Percentiles rank a stretch among this genome's conserved stretches.
These are phyloP conservation scores for Indri indri DNA, from an alignment of 2,113 vertebrate genomes.

Conservation along the genomic window DNA sequence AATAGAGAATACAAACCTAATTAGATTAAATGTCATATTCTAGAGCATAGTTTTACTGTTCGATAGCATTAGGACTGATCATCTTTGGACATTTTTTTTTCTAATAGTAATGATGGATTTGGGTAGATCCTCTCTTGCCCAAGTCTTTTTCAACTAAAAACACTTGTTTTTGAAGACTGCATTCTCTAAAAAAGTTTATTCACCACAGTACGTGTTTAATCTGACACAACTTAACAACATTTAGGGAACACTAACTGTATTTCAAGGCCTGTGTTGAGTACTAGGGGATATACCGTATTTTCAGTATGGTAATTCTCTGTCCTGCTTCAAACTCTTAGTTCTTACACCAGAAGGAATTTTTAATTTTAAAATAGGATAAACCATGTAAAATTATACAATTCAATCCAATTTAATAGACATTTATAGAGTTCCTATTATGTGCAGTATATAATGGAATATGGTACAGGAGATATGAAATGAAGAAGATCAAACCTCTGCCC, in stretches of 20 bases:
- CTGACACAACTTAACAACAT: neutral
- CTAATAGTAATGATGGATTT: neutral
- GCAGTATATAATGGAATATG: neutral
- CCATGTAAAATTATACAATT: neutral
- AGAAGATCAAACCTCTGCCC: neutral
- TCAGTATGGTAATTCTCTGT: neutral
- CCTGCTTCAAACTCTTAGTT: constrained; percentile 10
- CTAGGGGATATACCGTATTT: neutral
- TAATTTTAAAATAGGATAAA: neutral
- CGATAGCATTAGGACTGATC: neutral
- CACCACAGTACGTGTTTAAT: neutral
- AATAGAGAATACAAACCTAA: neutral
- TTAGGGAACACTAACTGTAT: neutral
- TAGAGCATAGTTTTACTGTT: neutral
- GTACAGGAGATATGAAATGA: neutral
- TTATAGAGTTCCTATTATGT: neutral
- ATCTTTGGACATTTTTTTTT: neutral
- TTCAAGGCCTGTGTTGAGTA: neutral
- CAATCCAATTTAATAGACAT: neutral
- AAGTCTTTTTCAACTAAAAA: neutral
- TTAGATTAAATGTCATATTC: neutral
- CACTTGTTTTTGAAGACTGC: neutral
- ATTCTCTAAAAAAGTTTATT: neutral
- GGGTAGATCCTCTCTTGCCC: neutral
- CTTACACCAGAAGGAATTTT: neutral